A percentile compares a stretch with the other conserved stretches of the same genome.
These are phyloP conservation scores for Strigamia transsilvanica DNA, from an alignment of 2,888 invertebrate genomes.

Conservation along the genomic window DNA sequence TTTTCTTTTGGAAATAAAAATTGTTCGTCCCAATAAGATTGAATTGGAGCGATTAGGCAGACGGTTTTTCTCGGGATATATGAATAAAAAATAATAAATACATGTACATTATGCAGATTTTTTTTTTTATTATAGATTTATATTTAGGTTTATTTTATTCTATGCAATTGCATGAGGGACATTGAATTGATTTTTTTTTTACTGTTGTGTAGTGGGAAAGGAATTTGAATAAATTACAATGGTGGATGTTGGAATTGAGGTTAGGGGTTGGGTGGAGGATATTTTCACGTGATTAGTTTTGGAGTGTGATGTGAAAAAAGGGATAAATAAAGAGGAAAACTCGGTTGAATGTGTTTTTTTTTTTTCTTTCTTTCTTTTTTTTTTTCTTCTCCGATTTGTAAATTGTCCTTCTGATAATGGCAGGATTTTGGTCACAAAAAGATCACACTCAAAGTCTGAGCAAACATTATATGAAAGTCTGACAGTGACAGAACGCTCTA, in stretches of 20 bases:
- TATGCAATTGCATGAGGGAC: neutral
- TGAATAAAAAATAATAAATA: no score
- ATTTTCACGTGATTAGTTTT: constrained; percentile 26
- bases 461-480: constrained; percentile 21
- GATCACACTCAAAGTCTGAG: constrained; percentile 25
- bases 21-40: no score
- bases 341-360: neutral
- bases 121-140: neutral
- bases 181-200: constrained; percentile 33
- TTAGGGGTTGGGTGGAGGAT: constrained; percentile 20
- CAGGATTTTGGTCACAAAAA: constrained; percentile 26
- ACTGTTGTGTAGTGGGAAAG: neutral
- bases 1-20: no score
- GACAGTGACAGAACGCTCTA: constrained; percentile 45
- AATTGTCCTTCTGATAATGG: neutral
- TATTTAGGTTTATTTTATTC: neutral
- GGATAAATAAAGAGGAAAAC: constrained; percentile 6
- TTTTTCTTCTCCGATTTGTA: neutral
- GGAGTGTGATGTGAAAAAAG: constrained; percentile 26
- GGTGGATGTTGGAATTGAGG: constrained; percentile 33
- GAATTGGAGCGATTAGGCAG: no score
- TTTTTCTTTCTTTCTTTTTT: neutral
- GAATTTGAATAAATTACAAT: constrained; percentile 44
- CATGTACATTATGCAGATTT: no score
- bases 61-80: no score